Conservation (phyloP, 2,888 invertebrate species). For the Calameuta filiformis region DNA sequence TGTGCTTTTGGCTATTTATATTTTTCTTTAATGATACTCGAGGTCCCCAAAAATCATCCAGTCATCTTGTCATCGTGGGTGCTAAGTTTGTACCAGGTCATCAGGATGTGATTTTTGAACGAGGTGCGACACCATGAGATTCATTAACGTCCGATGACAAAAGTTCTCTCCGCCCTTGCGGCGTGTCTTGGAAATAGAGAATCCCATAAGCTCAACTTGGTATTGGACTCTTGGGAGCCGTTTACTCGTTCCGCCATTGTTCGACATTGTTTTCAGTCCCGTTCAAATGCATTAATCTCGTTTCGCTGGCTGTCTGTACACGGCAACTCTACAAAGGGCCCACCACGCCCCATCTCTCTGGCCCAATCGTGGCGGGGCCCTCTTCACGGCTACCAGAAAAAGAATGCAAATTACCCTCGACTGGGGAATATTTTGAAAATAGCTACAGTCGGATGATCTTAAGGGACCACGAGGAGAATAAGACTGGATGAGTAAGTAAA, state of each 20-base stretch:
- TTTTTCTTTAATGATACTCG: no score
- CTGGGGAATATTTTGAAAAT: constrained; percentile 23
- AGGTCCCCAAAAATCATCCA: no score
- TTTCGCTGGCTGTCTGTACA: constrained; percentile 27
- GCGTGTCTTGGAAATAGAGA: constrained; percentile 30
- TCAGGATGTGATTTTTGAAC: no score
- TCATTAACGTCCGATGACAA: constrained; percentile 40
- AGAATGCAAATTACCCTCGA: constrained; percentile 34
- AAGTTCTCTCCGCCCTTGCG: constrained; percentile 26
- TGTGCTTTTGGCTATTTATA: no score
- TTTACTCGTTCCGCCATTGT: constrained; percentile 14
- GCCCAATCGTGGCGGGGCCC: neutral
- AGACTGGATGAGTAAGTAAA: no score
- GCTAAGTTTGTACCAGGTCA: no score
- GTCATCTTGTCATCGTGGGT: no score
- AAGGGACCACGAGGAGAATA: neutral
- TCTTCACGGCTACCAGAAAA: constrained; percentile 5
- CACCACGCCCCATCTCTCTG: constrained; percentile 32
- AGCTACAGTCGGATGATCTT: neutral
- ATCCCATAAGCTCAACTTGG: constrained; percentile 9
- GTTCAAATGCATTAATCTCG: constrained; percentile 46
- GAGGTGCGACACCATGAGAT: constrained; percentile 9
- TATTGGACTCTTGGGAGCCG: constrained; percentile 47
- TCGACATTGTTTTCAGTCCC: constrained; percentile 36
- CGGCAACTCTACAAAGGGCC: constrained; percentile 11